Base-by-base conservation (phyloP, 1,140 invertebrate species). In the Scaptomyza pallida region DNA sequence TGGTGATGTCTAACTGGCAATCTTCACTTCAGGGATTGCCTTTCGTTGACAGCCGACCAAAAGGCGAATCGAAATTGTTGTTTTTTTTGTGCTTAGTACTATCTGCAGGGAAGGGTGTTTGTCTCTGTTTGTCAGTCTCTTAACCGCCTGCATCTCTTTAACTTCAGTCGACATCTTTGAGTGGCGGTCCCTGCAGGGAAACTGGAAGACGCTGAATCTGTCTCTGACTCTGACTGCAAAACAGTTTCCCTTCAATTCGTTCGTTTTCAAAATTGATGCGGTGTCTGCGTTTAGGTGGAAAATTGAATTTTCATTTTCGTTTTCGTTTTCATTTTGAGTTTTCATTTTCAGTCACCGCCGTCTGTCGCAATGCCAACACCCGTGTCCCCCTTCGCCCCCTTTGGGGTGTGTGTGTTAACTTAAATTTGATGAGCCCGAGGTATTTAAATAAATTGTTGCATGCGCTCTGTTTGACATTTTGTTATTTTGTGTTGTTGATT, bases 231-330 rank as follows among this genome's bases (percentile, higher is more conserved):
- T 16, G 37, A 40, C 26, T 43, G 59, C 45, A 26, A 54, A 55
- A 23, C 35, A 37, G 41, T 67, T 43, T 47, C 35, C 8, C 19
- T n/a, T 72, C 75, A 83, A 89, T 80, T 82, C 78, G 79, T 79
- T 69, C 77, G 73, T 80, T 88, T 86, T 89, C 75, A 90, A 79
- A 90, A 89, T 89, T 85, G 85, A 89, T 89, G 81, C 88, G 78
- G 72, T 83, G 83, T 88, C 80, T 89, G 83, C 79, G 83, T 89
- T 90, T 90, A 81, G 77, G 83, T 90, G 82, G 89, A 90, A 90
- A 90, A 90, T 90, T 86, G 83, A 90, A 90, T 90, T 90, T 85
- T 90, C 82, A 83, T 82, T 85, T 85, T 88, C 75, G 71, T 75
- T 78, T 83, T 75, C 61, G 50, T 63, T 52, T 64, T 61, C 45